Evolutionary conservation across 2,113 vertebrate genomes (phyloP).

Genomic region (Entomyzon cyanotis): DNA sequence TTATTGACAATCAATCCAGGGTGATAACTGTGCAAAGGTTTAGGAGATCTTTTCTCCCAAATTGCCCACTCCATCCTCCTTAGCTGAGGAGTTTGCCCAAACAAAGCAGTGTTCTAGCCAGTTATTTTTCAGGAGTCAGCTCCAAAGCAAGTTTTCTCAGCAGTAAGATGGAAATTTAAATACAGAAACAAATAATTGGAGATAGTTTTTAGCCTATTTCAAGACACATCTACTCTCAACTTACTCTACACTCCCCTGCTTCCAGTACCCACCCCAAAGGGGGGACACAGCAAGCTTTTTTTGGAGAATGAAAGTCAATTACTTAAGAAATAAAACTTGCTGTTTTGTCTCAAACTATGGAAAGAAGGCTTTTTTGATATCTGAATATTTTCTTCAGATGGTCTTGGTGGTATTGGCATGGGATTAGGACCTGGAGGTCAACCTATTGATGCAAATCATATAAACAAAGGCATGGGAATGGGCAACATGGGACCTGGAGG

Average conservation of each 20-base stretch:
- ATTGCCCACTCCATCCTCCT: constrained; percentile 57
- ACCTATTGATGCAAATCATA: constrained; percentile 91
- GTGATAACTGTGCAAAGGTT: background rate
- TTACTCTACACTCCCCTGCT: constrained; percentile 8
- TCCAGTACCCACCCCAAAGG: constrained; percentile 19
- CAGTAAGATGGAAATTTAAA: background rate
- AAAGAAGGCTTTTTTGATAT: constrained; percentile 60
- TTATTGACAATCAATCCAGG: background rate
- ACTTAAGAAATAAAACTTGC: constrained; percentile 61
- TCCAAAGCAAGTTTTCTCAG: constrained; percentile 15
- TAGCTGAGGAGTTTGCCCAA: constrained; percentile 2
- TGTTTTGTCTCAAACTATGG: constrained; percentile 62
- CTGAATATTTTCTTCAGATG: constrained; percentile 80
- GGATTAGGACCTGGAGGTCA: constrained; percentile 96
- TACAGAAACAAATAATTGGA: background rate
- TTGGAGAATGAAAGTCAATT: constrained; percentile 41
- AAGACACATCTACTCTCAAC: constrained; percentile 30
- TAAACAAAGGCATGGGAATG: constrained; percentile 91
- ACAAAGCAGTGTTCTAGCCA: constrained; percentile 65
- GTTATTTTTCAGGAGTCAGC: constrained; percentile 67
- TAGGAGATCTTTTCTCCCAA: background rate
- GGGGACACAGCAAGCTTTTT: constrained; percentile 63
- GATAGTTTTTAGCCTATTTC: constrained; percentile 1
- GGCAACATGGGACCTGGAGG: constrained; percentile 91
- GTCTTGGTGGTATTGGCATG: constrained; percentile 93